Evolutionary conservation across 2,888 invertebrate species (phyloP).

Genomic region (Netelia virgata): DNA sequence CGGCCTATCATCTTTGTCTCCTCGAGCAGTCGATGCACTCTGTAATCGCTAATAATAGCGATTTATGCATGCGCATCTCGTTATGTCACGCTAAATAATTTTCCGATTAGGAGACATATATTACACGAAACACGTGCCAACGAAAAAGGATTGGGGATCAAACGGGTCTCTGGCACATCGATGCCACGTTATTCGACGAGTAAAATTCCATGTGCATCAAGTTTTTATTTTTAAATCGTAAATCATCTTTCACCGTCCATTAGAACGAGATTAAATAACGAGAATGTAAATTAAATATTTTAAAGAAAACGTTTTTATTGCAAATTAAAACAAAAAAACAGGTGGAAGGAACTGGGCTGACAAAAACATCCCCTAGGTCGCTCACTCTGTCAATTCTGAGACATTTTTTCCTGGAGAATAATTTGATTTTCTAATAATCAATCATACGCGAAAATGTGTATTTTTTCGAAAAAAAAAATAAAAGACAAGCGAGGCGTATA

Average conservation of each 20-base stretch:
- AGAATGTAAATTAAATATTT: too few relatives aligned
- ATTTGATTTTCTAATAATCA: too few relatives aligned
- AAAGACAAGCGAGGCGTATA: neutral
- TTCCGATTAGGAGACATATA: neutral
- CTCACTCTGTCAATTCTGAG: too few relatives aligned
- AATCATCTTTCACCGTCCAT: too few relatives aligned
- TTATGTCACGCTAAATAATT: neutral
- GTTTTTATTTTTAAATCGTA: too few relatives aligned
- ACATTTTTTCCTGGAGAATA: too few relatives aligned
- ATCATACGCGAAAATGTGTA: neutral
- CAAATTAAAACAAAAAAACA: too few relatives aligned
- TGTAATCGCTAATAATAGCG: neutral
- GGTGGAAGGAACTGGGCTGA: too few relatives aligned
- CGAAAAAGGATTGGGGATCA: neutral
- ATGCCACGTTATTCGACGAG: neutral
- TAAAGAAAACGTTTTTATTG: too few relatives aligned
- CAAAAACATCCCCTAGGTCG: too few relatives aligned
- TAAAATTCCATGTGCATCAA: neutral
- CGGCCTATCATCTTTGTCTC: neutral
- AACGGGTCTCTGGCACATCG: conserved; percentile 4
- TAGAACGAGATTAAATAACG: too few relatives aligned
- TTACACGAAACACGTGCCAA: neutral
- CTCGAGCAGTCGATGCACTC: neutral
- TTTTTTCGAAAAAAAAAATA: neutral
- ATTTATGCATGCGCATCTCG: neutral